Conservation (phyloP, 2,888 invertebrate species). For the Tiphia femorata region DNA sequence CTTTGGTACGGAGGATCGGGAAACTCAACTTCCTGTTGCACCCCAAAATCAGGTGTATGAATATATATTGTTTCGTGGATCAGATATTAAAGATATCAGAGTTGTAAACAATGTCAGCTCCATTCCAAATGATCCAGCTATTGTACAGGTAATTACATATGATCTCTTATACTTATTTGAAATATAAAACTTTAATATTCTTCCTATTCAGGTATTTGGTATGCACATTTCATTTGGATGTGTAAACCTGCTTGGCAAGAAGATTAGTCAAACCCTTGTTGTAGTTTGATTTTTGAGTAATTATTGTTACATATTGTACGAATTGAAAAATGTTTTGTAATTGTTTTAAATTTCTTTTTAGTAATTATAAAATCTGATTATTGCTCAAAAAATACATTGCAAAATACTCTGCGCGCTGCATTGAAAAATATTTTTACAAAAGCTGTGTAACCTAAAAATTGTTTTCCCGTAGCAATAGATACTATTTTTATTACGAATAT, state of each 20-base stretch:
- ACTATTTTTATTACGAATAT: not conserved
- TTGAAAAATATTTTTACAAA: too few species aligned
- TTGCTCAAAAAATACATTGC: not conserved
- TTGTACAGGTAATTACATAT: conserved; percentile 79
- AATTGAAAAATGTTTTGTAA: too few species aligned
- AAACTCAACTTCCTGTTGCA: conserved; percentile 94
- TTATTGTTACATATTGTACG: too few species aligned
- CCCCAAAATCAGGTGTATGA: conserved; percentile 98
- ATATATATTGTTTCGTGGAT: conserved; percentile 97
- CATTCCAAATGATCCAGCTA: conserved; percentile 97
- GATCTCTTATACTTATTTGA: not conserved
- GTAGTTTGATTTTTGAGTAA: too few species aligned
- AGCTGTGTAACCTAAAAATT: too few species aligned
- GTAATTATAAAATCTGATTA: not conserved
- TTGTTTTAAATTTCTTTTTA: too few species aligned
- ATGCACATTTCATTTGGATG: too few species aligned
- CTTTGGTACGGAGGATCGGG: conserved; percentile 98
- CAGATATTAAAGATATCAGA: conserved; percentile 98
- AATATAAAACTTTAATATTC: too few species aligned
- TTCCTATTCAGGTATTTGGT: too few species aligned
- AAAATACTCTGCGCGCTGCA: not conserved
- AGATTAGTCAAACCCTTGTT: too few species aligned
- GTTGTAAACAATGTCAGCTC: conserved; percentile 91
- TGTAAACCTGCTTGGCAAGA: too few species aligned
- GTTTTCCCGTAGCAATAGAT: too few species aligned